These are phyloP conservation scores for Hylomyscus alleni DNA, from an alignment of 2,797 vertebrate species.

Conservation along the genomic window DNA sequence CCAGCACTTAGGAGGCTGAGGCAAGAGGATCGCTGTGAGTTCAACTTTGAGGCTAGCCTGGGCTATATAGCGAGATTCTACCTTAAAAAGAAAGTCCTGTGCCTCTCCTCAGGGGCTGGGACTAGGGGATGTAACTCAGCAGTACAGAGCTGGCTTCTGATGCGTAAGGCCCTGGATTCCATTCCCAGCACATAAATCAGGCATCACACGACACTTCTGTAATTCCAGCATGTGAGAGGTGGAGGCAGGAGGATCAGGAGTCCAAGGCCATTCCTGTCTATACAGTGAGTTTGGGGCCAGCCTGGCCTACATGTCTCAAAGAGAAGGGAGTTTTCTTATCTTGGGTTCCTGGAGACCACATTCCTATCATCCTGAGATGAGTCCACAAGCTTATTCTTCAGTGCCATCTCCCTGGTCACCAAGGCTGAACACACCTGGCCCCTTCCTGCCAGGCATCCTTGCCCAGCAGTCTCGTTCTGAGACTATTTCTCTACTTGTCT, in stretches of 20 bases:
- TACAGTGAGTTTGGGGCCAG: background rate
- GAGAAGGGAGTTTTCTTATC: background rate
- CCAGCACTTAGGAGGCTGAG: background rate
- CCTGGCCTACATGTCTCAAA: background rate
- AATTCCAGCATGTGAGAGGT: background rate
- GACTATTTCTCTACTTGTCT: background rate
- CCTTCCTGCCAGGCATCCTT: background rate
- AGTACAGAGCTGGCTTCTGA: background rate
- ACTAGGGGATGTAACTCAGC: background rate
- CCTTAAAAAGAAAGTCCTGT: background rate
- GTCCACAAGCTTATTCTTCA: background rate
- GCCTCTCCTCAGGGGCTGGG: background rate
- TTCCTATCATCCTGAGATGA: background rate
- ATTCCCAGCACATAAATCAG: background rate
- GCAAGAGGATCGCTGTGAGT: background rate
- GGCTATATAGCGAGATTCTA: background rate
- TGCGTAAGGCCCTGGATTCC: background rate
- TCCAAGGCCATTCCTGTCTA: background rate
- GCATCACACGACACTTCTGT: background rate
- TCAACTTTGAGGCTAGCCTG: background rate
- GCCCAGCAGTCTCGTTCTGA: background rate
- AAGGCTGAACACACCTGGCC: background rate
- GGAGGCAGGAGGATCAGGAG: background rate
- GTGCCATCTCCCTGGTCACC: background rate
- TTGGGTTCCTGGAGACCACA: conserved; percentile 3